These are phyloP conservation scores for Bufo bufo DNA, from an alignment of 2,113 vertebrate genomes.

Conservation along the genomic window DNA sequence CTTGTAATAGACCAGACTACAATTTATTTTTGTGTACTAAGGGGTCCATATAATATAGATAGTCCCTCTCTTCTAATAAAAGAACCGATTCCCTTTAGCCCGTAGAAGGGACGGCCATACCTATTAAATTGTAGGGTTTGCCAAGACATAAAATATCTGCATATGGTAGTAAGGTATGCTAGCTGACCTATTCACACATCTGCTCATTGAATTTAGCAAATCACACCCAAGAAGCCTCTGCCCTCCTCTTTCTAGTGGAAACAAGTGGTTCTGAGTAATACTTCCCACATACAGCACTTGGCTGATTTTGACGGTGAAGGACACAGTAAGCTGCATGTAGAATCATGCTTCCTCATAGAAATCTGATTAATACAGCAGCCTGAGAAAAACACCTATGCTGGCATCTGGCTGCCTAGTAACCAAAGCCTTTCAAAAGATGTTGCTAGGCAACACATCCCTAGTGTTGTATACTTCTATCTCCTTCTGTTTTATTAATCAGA, in stretches of 20 bases:
- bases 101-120: no score
- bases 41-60: no score
- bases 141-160: not conserved
- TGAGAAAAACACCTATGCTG: not conserved
- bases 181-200: not conserved
- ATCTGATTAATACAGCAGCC: not conserved
- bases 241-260: not conserved
- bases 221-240: not conserved
- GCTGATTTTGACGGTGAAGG: not conserved
- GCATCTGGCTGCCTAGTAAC: no score
- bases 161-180: not conserved
- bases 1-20: no score
- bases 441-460: no score
- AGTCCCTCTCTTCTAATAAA: no score
- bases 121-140: no score
- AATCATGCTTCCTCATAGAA: not conserved
- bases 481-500: not conserved
- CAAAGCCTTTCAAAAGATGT: no score
- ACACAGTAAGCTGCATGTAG: not conserved
- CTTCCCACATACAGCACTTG: constrained; percentile 7
- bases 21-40: no score
- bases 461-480: not conserved
- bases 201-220: not conserved
- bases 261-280: constrained; percentile 22
- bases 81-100: no score